Percentiles rank a stretch among this genome's conserved stretches.
Evolutionary conservation across 37 sponge, comb jelly and placozoan genomes (phyloP).

Genomic region (Chondrosia reniformis): DNA sequence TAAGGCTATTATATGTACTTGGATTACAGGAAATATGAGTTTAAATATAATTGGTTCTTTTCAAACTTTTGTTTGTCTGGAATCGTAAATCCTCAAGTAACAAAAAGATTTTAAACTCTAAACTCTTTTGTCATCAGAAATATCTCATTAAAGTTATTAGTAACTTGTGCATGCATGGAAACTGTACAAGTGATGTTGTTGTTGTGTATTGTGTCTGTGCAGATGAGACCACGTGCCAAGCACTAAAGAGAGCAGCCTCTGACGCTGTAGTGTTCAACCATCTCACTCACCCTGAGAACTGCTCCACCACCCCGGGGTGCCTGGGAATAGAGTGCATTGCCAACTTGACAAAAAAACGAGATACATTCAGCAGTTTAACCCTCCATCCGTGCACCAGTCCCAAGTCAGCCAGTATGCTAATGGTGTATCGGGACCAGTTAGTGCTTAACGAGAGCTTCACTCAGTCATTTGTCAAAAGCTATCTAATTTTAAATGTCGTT

Average conservation of each 20-base stretch:
- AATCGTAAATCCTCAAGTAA: too few species aligned
- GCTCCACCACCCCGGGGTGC: not conserved
- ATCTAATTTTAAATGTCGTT: not conserved
- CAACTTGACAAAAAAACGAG: too few species aligned
- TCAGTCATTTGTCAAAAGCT: not conserved
- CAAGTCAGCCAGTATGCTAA: not conserved
- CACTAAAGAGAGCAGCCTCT: not conserved
- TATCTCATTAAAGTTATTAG: too few species aligned
- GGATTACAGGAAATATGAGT: too few species aligned
- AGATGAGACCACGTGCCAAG: constrained; percentile 9
- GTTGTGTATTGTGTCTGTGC: too few species aligned
- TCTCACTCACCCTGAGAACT: not conserved
- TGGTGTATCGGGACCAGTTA: not conserved
- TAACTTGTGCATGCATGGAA: too few species aligned
- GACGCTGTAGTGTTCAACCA: not conserved
- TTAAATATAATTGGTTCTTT: too few species aligned
- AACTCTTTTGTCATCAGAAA: too few species aligned
- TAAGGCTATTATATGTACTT: too few species aligned
- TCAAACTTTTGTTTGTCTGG: too few species aligned
- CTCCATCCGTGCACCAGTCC: not conserved
- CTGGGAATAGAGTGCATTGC: not conserved
- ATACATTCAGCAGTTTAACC: not conserved
- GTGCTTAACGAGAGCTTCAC: not conserved
- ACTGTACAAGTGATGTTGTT: too few species aligned
- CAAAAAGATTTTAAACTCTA: too few species aligned